Evolutionary conservation across 1,140 invertebrate genomes (phyloP).

Genomic region (Mercenaria mercenaria): DNA sequence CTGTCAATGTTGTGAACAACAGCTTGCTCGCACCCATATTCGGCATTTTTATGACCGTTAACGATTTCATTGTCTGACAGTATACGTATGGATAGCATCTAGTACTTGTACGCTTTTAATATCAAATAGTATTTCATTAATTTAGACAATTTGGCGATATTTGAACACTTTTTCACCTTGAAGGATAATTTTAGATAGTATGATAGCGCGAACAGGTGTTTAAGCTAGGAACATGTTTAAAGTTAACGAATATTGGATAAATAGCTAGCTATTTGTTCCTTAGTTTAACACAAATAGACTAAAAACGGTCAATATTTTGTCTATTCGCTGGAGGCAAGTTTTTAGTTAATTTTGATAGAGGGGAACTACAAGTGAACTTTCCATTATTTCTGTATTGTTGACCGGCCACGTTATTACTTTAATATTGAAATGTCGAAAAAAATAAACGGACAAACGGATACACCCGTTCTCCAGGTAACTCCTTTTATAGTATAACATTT

Average conservation of each 20-base stretch:
- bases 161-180: conserved; percentile 4
- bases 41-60: conserved; percentile 52
- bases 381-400: background rate
- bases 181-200: background rate
- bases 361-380: background rate
- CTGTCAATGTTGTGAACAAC: conserved; percentile 38
- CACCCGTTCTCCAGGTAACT: background rate
- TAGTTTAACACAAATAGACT: background rate
- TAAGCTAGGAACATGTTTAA: conserved; percentile 11
- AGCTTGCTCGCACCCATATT: conserved; percentile 67
- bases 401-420: background rate
- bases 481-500: background rate
- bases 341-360: conserved; percentile 33
- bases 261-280: conserved; percentile 43
- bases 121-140: background rate
- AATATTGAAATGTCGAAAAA: conserved; percentile 27
- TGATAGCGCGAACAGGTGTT: conserved; percentile 33
- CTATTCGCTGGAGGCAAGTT: conserved; percentile 27
- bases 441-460: conserved; percentile 24
- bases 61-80: conserved; percentile 34
- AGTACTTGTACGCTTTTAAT: background rate
- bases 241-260: conserved; percentile 17
- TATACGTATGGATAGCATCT: background rate
- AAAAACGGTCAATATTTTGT: conserved; percentile 48
- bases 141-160: background rate